Evolutionary conservation across 2,797 vertebrate genomes (phyloP).

Genomic region (Chaenodraco wilsoni): DNA sequence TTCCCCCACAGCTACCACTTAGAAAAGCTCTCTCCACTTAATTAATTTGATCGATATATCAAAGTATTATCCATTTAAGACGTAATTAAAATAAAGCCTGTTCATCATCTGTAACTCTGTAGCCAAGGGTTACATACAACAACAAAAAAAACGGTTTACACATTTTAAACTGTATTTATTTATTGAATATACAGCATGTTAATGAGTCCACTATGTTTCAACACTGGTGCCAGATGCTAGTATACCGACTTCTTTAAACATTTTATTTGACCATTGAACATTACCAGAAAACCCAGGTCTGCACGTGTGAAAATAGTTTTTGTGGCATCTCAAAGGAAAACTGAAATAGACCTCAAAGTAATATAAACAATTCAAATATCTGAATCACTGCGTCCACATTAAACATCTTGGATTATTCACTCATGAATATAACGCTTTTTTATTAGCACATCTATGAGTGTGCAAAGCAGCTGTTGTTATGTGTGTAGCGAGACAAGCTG

Average conservation of each 20-base stretch:
- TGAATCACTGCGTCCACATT: conserved; percentile 8
- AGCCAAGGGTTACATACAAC: no score
- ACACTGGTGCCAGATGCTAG: neutral
- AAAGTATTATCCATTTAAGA: neutral
- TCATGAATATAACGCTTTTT: conserved; percentile 8
- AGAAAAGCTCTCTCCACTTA: no score
- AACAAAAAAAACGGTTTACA: neutral
- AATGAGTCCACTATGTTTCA: neutral
- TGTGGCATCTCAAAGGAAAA: conserved; percentile 18
- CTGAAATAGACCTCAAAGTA: neutral
- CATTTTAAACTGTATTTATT: conserved; percentile 48
- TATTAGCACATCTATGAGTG: conserved; percentile 14
- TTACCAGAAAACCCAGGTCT: conserved; percentile 19
- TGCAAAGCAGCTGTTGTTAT: conserved; percentile 1
- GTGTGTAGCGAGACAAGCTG: conserved; percentile 9
- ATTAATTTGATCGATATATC: neutral
- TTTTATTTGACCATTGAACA: neutral
- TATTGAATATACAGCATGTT: conserved; percentile 17
- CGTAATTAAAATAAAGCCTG: neutral
- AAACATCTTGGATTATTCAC: conserved; percentile 10
- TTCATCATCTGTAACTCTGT: no score
- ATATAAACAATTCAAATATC: conserved; percentile 21
- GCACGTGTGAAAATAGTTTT: conserved; percentile 21
- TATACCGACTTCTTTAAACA: neutral
- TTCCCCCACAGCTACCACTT: no score